Base-by-base conservation (phyloP, 2,888 invertebrate species). In the Argyresthia albistria region DNA sequence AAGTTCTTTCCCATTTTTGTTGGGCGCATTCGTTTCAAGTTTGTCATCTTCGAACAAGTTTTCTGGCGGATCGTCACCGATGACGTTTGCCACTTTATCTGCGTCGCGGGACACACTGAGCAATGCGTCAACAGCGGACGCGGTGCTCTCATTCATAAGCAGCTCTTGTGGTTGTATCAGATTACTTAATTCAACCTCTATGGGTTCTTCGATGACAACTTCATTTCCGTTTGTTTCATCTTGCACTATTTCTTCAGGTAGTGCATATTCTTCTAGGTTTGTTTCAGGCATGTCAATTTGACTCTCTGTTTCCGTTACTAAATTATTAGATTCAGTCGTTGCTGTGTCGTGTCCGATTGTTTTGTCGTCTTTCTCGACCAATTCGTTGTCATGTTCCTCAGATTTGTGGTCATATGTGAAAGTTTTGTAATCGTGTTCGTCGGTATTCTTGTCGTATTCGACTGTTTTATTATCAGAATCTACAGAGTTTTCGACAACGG, bases 11-110 rank as follows among this genome's bases (percentile, higher is more conserved):
- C 39, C 39, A 39, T 39, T 39, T 11, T n/a, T 8, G 39, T 39
- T n/a, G 8, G 8, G 9, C 55, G 53, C 53, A 47, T 58, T 53
- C 50, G n/a, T 71, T 50, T 80, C 80, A 64, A 72, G 81, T 61
- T 69, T 72, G 56, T 87, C 87, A 58, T 87, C 86, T 67, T 87
- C 87, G 60, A 84, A 86, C 56, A 87, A 67, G 60, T 86, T 81
- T 65, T 87, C 87, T 7, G 86, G 86, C 1, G 72, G 78, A 63
- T 84, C 84, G 43, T 81, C 75, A 58, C 80, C 79, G 43, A 86
- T 73, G 43, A 69, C 62, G 61, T 75, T 77, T 4, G 86, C 82
- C 1, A 86, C 83, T 63, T 82, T 67, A 55, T 87, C 86, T 45
- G 79, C 60, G 56, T 87, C 84, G 57, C 83, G 69, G 3, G 86